Evolutionary conservation across 2,888 invertebrate species (phyloP), one percentile per base, ranked within the genome.

Genomic region (Embidobia sp.): DNA sequence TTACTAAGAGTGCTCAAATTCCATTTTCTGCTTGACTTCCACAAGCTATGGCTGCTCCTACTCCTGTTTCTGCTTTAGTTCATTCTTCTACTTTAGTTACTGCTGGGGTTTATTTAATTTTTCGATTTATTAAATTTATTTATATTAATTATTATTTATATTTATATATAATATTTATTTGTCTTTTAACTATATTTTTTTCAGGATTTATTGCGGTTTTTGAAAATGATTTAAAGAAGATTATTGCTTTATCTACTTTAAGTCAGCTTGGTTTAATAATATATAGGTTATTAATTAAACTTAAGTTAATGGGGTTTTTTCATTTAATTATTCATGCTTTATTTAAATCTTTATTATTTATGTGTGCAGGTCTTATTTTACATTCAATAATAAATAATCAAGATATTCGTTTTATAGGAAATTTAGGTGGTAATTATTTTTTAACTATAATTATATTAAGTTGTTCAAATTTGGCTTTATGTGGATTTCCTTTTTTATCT

Each of bases 1-100:
- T 94, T 90, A 94, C 94, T 73, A 95, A 95, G 90, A 95, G 94
- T 81, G 95, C 95, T 85, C 95, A 95, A 89, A 93, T 95, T 91
- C 95, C 95, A 44, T 95, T 95, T 93, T 94, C 94, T 77, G 92
- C 94, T 42, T 95, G 95, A 83, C 89, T 95, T 48, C 95, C 95
- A 0, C 93, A 93, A 0, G 94, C 94, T 37, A 95, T 95, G 89
- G 93, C 94, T 0, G 95, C 94, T 40, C 95, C 95, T 27, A 95
- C 94, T 0, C 94, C 94, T 6, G 93, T 95, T 63, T 94, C 94
- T n/a, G 92, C 94, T 73, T 91, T 95, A 90, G 94, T 94, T 80
- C 94, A 95, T 91, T 95, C 95, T 78, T 95, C 94, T 2, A 95
- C 95, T 78, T 91, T 95, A 87, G 95, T 95, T 0, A 95, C 95